Conservation (phyloP, 2,888 invertebrate species). For the Trachelus iudaicus region DNA sequence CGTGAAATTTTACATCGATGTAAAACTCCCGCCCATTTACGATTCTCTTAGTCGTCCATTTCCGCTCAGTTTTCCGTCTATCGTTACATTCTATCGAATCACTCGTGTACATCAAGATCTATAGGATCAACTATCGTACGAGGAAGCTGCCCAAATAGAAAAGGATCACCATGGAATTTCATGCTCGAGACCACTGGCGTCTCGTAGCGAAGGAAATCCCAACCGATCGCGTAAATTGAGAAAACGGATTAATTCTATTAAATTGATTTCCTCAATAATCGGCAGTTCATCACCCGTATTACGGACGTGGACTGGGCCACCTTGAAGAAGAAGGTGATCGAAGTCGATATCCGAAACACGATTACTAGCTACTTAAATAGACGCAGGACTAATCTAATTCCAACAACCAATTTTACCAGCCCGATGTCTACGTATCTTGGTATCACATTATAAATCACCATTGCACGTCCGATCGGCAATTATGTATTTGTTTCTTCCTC, state of each 20-base stretch:
- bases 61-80: not conserved
- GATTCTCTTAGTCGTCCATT: not conserved
- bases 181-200: not conserved
- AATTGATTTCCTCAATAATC: not conserved
- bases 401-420: not conserved
- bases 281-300: not conserved
- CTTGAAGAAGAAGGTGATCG: not conserved
- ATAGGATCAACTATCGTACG: not conserved
- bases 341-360: not conserved
- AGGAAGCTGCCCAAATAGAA: not conserved
- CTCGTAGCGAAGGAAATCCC: not conserved
- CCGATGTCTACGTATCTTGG: not conserved
- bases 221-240: not conserved
- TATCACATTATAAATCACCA: not conserved
- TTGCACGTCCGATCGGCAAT: constrained; percentile 39
- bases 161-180: not conserved
- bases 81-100: not conserved
- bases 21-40: not conserved
- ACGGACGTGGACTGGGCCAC: not conserved
- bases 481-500: constrained; percentile 31
- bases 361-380: not conserved
- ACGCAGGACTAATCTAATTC: not conserved
- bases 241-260: not conserved
- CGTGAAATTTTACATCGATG: not conserved
- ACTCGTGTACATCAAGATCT: not conserved